A percentile compares a stretch with the other conserved stretches of the same genome.
Conservation (phyloP, 2,113 vertebrate genomes). For the Mesembrinibis cayennensis region DNA sequence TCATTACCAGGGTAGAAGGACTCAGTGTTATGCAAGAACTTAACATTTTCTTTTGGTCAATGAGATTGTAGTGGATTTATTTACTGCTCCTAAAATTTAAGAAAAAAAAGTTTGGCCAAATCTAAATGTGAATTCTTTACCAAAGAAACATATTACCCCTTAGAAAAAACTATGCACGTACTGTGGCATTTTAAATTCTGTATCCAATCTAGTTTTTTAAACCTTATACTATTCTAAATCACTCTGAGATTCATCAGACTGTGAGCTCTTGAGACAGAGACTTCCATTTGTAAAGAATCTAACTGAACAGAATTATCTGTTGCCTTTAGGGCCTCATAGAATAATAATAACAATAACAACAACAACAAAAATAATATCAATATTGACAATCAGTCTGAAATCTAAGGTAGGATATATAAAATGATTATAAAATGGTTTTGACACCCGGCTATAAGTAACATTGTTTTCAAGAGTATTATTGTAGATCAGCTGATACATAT, state of each 20-base stretch:
- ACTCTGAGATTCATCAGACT: background rate
- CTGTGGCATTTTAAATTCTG: background rate
- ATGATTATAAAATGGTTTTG: slow-evolving; percentile 57
- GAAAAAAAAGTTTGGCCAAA: background rate
- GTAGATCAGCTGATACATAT: slow-evolving; percentile 25
- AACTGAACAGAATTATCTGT: background rate
- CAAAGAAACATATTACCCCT: background rate
- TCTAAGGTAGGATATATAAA: background rate
- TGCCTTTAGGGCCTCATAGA: background rate
- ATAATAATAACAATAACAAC: background rate
- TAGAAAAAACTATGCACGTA: background rate
- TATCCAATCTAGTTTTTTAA: background rate
- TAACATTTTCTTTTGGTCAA: background rate
- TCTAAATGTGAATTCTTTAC: background rate
- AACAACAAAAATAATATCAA: background rate
- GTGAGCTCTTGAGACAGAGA: background rate
- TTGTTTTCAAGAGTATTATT: slow-evolving; percentile 60
- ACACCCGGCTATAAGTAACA: slow-evolving; percentile 25
- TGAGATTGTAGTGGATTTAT: background rate
- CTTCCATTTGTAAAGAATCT: background rate
- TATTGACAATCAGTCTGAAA: background rate
- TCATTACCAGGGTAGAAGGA: background rate
- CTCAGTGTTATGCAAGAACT: background rate
- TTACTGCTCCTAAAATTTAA: background rate
- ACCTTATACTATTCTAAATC: background rate